Base-by-base conservation (phyloP, 2,113 vertebrate species). In the Phalacrocorax brasilianus region DNA sequence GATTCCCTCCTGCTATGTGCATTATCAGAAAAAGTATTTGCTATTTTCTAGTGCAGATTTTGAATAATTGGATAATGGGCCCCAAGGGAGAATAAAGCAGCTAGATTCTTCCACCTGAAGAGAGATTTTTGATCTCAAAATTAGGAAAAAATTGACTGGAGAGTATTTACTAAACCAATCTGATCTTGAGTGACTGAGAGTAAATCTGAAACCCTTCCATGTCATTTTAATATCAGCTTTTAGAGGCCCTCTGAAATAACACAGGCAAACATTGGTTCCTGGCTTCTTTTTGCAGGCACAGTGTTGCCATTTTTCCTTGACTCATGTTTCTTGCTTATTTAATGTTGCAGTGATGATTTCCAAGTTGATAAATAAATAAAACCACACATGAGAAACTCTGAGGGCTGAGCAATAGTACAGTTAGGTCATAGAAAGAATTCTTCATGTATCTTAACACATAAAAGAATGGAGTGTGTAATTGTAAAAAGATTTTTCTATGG, bases 361-460 rank as follows among this genome's bases (percentile, higher is more conserved):
- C 67, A 85, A 63, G 65, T 42, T 83, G 80, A 87, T 94, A 84
- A 94, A 95, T 93, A 93, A 90, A 80, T 95, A 84, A 90, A 95
- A 91, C 80, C 70, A n/a, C 53, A 84, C 42, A 68, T 62, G 28
- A 93, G 55, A 50, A 80, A 53, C 42, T 74, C 82, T 13, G 30
- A 71, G 70, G 70, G 61, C 89, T 86, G 70, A 65, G 87, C 61
- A 50, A 23, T 18, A 52, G 40, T 94, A 85, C 88, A 85, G 26
- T 77, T 83, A 84, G 84, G 82, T 83, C 28, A 28, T 0, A 88
- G 82, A 49, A 85, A 72, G 75, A 95, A 81, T 15, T 45, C 44
- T 45, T 17, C 17, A 45, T 18, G 44, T 45, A 45, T 45, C 44
- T 45, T 45, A 45, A 45, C 44, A 45, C 44, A 45, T 45, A 79